A percentile compares a stretch with the other conserved stretches of the same genome.
phyloP scores from a whole-genome alignment of 2,113 vertebrate genomes.

The Anhinga rufa region DNA sequence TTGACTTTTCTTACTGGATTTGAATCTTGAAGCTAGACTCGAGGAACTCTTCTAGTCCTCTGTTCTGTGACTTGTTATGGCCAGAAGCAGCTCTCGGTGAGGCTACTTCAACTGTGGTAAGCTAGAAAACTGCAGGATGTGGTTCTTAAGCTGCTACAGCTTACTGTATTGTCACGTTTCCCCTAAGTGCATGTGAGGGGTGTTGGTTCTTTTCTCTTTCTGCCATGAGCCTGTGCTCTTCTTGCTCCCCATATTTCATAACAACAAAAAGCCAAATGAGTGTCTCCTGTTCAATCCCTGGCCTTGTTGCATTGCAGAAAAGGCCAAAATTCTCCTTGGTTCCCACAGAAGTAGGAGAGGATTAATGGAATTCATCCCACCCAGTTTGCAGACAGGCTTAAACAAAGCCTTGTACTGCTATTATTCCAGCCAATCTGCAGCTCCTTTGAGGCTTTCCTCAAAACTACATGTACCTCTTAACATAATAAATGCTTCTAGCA shows the following conservation, averaged over 20 bases:
- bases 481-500: neutral
- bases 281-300: neutral
- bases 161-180: neutral
- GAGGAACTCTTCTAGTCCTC: neutral
- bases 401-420: neutral
- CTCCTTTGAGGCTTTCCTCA: neutral
- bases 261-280: neutral
- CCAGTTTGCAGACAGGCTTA: neutral
- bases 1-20: neutral
- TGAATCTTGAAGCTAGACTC: neutral
- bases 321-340: neutral
- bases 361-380: slow-evolving; percentile 5
- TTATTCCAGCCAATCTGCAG: neutral
- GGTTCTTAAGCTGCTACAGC: neutral
- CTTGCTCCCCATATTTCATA: neutral
- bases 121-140: neutral
- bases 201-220: neutral
- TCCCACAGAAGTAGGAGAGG: neutral
- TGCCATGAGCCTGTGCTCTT: neutral
- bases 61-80: neutral
- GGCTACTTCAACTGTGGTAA: neutral
- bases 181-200: accelerated
- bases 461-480: neutral
- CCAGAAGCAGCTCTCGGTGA: neutral
- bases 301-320: neutral